phyloP scores from a whole-genome alignment of 2,888 invertebrate species.

The Omphaloscelis lunosa region DNA sequence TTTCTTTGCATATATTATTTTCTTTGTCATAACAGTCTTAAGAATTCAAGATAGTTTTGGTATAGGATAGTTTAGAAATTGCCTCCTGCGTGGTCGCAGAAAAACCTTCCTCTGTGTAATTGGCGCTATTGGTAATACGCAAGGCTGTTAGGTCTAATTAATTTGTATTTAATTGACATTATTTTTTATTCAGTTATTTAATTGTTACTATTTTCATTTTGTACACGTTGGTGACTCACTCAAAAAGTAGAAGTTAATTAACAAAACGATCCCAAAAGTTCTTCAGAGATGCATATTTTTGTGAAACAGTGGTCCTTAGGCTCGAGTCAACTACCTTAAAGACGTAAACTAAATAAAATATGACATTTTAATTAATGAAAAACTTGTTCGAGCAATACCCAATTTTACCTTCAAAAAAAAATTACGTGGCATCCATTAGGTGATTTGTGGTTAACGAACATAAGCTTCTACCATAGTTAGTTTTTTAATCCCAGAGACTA shows the following conservation, averaged over 20 bases:
- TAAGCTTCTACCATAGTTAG: neutral
- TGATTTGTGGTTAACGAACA: conserved; percentile 48
- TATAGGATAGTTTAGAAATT: neutral
- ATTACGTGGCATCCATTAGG: conserved; percentile 31
- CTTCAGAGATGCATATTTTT: neutral
- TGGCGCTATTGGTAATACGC: neutral
- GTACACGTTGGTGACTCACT: neutral
- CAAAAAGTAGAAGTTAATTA: neutral
- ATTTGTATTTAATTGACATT: neutral
- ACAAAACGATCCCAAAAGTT: neutral
- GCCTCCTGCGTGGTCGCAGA: neutral
- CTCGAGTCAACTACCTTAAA: neutral
- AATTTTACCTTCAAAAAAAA: conserved; percentile 6
- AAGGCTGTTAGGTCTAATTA: neutral
- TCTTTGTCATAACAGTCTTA: conserved; percentile 15
- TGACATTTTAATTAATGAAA: neutral
- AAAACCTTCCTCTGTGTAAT: neutral
- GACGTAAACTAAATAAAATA: neutral
- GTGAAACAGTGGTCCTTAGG: neutral
- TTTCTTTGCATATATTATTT: conserved; percentile 62
- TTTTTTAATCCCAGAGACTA: too few relatives aligned
- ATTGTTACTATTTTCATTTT: neutral
- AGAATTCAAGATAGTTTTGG: conserved; percentile 28
- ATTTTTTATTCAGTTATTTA: neutral
- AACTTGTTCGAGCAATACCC: conserved; percentile 1